Evolutionary conservation across 2,113 vertebrate species (phyloP).

Genomic region (Scopus umbretta): DNA sequence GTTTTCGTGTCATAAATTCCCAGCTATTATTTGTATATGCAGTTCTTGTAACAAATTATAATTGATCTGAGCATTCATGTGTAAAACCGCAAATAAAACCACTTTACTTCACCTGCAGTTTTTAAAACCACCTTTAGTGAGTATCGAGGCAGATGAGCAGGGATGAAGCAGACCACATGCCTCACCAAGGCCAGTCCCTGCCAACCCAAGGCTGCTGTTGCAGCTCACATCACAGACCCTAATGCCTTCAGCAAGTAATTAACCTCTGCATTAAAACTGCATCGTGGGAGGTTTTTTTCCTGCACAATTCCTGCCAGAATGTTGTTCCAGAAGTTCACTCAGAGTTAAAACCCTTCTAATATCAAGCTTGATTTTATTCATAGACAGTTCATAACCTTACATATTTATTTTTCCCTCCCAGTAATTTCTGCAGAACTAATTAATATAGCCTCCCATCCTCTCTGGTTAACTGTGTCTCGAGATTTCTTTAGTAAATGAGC

Average conservation of each 20-base stretch:
- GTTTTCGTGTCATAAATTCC: neutral
- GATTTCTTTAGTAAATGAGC: neutral
- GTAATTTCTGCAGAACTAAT: neutral
- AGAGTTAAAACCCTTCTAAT: neutral
- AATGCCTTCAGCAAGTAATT: neutral
- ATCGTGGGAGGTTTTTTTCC: neutral
- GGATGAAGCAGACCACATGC: neutral
- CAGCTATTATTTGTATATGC: neutral
- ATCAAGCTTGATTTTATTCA: neutral
- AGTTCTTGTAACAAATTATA: neutral
- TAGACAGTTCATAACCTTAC: neutral
- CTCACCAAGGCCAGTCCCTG: neutral
- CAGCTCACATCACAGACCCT: rapidly evolving
- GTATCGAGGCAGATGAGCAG: neutral
- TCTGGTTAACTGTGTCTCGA: neutral
- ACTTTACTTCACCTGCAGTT: neutral
- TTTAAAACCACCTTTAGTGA: neutral
- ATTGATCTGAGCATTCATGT: neutral
- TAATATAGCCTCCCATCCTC: neutral
- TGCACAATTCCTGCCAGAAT: rapidly evolving
- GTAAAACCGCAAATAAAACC: neutral
- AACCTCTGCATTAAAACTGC: neutral
- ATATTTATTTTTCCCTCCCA: neutral
- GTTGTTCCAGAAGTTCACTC: neutral
- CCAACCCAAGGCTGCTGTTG: neutral